Evolutionary conservation across 1,140 invertebrate genomes (phyloP).

Genomic region (Drosophila carrolli): DNA sequence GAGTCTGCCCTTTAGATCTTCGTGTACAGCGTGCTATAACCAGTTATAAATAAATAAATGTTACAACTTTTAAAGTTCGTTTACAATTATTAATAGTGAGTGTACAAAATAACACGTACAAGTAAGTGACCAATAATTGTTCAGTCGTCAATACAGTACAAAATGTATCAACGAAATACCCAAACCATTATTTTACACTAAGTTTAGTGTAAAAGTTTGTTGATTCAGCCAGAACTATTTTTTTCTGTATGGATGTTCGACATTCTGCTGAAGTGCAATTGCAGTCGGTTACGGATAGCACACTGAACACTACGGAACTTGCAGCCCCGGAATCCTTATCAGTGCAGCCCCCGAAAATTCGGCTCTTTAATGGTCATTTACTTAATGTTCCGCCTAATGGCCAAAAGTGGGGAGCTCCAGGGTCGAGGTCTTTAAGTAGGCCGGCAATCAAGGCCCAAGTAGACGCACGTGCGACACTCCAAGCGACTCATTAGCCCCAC

Average conservation of each 20-base stretch:
- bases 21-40: too few relatives aligned
- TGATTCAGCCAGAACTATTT: too few relatives aligned
- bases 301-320: neutral
- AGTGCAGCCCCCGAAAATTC: constrained; percentile 20
- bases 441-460: constrained; percentile 39
- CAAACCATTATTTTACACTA: too few relatives aligned
- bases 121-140: too few relatives aligned
- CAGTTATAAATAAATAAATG: too few relatives aligned
- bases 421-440: constrained; percentile 49
- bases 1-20: too few relatives aligned
- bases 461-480: constrained; percentile 76
- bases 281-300: neutral
- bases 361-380: constrained; percentile 65
- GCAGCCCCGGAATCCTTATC: constrained; percentile 22
- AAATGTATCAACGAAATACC: too few relatives aligned
- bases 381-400: constrained; percentile 68
- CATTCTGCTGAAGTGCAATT: neutral
- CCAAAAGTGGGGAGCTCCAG: constrained; percentile 6
- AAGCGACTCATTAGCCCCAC: constrained; percentile 71
- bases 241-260: neutral
- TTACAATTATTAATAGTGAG: too few relatives aligned
- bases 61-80: too few relatives aligned
- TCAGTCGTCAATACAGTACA: too few relatives aligned
- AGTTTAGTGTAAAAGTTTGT: too few relatives aligned
- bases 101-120: too few relatives aligned